Conservation (phyloP, 1,140 invertebrate genomes). For the Cydia fagiglandana region DNA sequence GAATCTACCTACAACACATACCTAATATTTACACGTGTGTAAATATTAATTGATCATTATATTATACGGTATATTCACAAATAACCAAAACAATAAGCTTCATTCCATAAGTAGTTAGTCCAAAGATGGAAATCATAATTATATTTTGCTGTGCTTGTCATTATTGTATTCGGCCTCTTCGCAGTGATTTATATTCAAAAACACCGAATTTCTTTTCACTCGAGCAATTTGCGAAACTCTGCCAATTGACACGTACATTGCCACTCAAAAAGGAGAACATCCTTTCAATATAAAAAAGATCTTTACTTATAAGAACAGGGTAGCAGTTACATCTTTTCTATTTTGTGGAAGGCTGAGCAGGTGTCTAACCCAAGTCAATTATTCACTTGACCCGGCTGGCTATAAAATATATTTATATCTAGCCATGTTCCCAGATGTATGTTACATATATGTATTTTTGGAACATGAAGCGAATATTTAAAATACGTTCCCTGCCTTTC, state of each 20-base stretch:
- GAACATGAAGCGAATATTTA: too few relatives aligned
- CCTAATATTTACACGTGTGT: too few relatives aligned
- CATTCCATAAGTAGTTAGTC: too few relatives aligned
- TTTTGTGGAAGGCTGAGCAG: not conserved
- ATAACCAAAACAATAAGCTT: too few relatives aligned
- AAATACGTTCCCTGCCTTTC: too few relatives aligned
- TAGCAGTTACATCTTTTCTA: not conserved
- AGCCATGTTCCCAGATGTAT: not conserved
- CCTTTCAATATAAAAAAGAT: not conserved
- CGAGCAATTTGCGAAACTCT: not conserved
- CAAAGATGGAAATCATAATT: too few relatives aligned
- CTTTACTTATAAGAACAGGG: not conserved
- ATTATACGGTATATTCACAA: too few relatives aligned
- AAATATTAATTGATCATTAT: too few relatives aligned
- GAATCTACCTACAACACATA: too few relatives aligned
- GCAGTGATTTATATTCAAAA: not conserved
- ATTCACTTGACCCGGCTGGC: constrained; percentile 13
- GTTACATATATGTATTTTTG: too few relatives aligned
- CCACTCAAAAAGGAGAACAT: not conserved
- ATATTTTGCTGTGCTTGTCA: too few relatives aligned
- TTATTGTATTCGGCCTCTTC: not conserved
- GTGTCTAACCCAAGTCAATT: constrained; percentile 17
- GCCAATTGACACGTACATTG: constrained; percentile 1
- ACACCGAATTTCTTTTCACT: not conserved
- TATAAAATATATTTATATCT: constrained; percentile 10